Base-by-base conservation (phyloP, 2,797 vertebrate species). In the Sparus aurata region DNA sequence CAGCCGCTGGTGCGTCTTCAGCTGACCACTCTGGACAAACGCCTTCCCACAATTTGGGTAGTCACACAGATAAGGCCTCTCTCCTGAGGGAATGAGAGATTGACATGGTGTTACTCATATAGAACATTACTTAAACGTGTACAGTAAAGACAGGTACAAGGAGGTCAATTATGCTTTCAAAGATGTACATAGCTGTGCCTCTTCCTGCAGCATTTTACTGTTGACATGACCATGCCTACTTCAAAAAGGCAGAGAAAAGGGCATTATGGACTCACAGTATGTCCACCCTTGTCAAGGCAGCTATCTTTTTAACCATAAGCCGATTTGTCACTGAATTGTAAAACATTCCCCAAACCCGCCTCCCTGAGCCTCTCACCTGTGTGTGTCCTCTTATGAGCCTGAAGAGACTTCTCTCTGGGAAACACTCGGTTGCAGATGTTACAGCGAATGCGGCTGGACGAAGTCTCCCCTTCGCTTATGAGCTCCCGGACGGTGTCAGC, bases 1-100 rank as follows among this genome's bases (percentile, higher is more conserved):
- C 67, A 99, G 97, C 45, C 98, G 96, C 91, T 99, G 98, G 83
- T 99, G 98, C n/a, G 98, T 99, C 94, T 99, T 99, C 83, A 99
- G 95, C 89, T 99, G 98, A 63, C 98, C 98, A 0, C 98, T 99
- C 93, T 99, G 98, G 80, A 99, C 98, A 90, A 99, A 99, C 6
- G 97, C 98, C 95, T 99, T 99, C 46, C 97, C 97, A 23, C 98
- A 99, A 7, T 98, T 97, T 20, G 98, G 98, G 74, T 97, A 99
- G 87, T 99, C 98, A 80, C 98, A 99, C 85, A 98, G 93, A 78
- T 99, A 99, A 34, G 98, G 98, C 43, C 98, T 96, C 92, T 99
- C 98, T 87, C 98, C 98, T 99, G 86, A 55, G 54, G 41, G 2
- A 7, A 38, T 69, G 4, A 5, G 43, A 5, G 4, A 53, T 17